These are phyloP conservation scores for Mongoloraphidia duomilia DNA, from an alignment of 2,888 invertebrate genomes.

Conservation along the genomic window DNA sequence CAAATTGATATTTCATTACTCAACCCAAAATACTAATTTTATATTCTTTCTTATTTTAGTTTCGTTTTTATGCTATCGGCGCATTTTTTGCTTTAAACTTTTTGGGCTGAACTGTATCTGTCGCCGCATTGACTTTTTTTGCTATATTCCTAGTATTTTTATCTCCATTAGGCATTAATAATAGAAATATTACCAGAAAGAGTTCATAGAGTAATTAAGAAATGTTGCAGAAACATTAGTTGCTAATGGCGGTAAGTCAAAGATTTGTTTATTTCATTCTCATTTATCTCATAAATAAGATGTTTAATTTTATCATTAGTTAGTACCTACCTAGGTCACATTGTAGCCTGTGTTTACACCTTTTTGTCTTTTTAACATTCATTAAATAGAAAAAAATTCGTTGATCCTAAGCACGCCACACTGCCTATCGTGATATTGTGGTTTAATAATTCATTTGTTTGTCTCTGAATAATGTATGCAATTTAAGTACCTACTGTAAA, in stretches of 20 bases:
- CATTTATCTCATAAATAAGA: too few species aligned
- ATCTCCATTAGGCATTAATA: constrained; percentile 19
- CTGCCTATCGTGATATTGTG: too few species aligned
- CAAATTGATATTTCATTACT: not conserved
- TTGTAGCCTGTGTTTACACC: too few species aligned
- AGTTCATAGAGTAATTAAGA: constrained; percentile 13
- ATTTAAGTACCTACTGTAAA: too few species aligned
- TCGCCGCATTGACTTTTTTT: constrained; percentile 22
- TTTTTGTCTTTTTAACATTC: too few species aligned
- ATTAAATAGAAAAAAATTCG: too few species aligned
- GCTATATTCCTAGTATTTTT: constrained; percentile 20
- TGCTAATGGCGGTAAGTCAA: not conserved
- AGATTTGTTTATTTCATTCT: not conserved
- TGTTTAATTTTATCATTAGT: too few species aligned
- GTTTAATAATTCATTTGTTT: too few species aligned
- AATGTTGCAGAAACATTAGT: constrained; percentile 13
- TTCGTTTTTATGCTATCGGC: constrained; percentile 24
- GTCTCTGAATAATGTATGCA: too few species aligned
- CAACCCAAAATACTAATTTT: not conserved
- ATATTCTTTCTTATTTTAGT: constrained; percentile 22
- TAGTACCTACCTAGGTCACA: too few species aligned
- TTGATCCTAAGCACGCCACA: too few species aligned
- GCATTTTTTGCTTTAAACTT: constrained; percentile 23
- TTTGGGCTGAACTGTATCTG: constrained; percentile 25
- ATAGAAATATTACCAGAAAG: constrained; percentile 20